Evolutionary conservation across 2,888 invertebrate genomes (phyloP), one percentile per base, ranked within the genome.

Genomic region (Dendrolimus houi): DNA sequence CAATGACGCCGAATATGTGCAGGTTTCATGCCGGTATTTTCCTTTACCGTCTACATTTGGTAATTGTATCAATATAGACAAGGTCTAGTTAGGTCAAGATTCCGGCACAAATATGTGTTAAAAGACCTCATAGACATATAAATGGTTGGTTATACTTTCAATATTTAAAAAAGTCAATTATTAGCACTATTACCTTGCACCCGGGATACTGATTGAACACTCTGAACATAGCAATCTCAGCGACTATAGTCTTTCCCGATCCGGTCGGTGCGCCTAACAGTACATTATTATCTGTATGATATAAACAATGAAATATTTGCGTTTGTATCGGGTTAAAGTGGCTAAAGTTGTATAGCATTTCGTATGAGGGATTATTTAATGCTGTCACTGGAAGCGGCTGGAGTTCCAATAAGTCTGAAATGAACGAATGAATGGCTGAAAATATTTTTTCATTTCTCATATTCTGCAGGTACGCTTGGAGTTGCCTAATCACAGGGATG

Each of bases 261-360:
- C 98, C 98, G 0, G 98, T 99, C 0, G 98, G 98, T 0, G 99
- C 99, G 0, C 98, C 98, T 7, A 99, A 89, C 40, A 99, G 87
- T 8, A 98, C 96, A 78, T 99, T 99, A 67, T 94, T 93, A 72
- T 99, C 98, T 0, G 97, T 98, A 77, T 99, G 96, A 83, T 98
- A 99, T 8, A 99, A 89, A 55, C 97, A 96, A 83, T 99, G 98
- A 83, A 99, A 99, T 63, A 99, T 95, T 90, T 99, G 99, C 0
- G 98, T 98, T 87, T 99, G 99, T 65, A 99, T 98, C 1, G 99
- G 98, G 88, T 99, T 99, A 90, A 99, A 99, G 81, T 98, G 98
- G 0, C 94, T 94, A 83, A 99, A 99, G 61, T 92, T 93, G 89
- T 98, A 99, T 3, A 99, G 91, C 56, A 93, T 90, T 79, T 99